Percentiles rank a stretch among this genome's conserved stretches.
Conservation (phyloP, 2,888 invertebrate species). For the Phalangium opilio region DNA sequence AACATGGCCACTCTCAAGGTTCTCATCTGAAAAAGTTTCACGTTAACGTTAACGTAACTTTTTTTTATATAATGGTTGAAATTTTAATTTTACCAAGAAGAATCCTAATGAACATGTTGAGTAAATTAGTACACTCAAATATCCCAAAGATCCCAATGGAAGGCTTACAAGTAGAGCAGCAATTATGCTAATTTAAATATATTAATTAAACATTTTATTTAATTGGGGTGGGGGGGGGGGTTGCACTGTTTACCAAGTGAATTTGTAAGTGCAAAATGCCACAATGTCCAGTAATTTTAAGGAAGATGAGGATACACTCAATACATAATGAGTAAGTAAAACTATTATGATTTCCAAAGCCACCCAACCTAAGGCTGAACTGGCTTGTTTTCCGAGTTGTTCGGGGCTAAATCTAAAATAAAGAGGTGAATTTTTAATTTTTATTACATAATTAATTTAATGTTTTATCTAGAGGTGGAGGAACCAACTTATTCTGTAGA, state of each 20-base stretch:
- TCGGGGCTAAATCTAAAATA: constrained; percentile 76
- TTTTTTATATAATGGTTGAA: no score
- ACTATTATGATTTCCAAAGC: constrained; percentile 77
- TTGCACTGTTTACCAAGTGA: constrained; percentile 56
- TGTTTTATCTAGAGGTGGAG: neutral
- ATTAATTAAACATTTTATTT: neutral
- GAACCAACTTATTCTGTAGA: constrained; percentile 39
- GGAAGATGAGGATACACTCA: constrained; percentile 61
- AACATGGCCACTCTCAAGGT: constrained; percentile 74
- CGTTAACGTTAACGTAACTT: no score
- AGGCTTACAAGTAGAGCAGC: constrained; percentile 60
- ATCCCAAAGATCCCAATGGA: constrained; percentile 55
- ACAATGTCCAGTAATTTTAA: constrained; percentile 77
- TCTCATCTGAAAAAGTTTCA: constrained; percentile 57
- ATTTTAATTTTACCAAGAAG: constrained; percentile 72
- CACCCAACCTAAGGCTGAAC: constrained; percentile 85
- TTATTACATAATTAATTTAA: neutral
- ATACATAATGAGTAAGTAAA: constrained; percentile 67
- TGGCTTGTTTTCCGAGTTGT: constrained; percentile 84
- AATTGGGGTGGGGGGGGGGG: no score
- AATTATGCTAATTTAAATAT: constrained; percentile 41
- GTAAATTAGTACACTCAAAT: constrained; percentile 61
- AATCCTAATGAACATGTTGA: constrained; percentile 69
- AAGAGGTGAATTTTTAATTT: neutral
- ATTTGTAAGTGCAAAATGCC: constrained; percentile 93